Percentiles rank a stretch among this genome's conserved stretches.
phyloP scores from a whole-genome alignment of 2,797 vertebrate species.

The Pangasius krempfi region DNA sequence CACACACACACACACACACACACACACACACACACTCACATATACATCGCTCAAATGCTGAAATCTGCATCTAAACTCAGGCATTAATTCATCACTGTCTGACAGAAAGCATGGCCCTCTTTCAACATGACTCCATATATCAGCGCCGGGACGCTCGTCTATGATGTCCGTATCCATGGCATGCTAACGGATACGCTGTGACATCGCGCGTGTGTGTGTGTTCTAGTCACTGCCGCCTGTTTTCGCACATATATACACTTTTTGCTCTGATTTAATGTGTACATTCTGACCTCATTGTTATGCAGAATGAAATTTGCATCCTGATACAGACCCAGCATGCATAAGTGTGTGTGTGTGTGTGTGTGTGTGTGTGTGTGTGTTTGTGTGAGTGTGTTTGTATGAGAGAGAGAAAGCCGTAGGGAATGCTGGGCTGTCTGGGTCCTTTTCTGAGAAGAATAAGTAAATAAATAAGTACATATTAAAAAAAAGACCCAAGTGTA shows the following conservation, averaged over 20 bases:
- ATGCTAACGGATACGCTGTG: slow-evolving; percentile 29
- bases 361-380: background rate
- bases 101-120: slow-evolving; percentile 25
- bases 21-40: background rate
- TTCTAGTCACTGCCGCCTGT: too few species aligned
- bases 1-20: too few species aligned
- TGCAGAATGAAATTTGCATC: slow-evolving; percentile 63
- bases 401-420: slow-evolving; percentile 5
- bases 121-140: slow-evolving; percentile 33
- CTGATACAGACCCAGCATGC: slow-evolving; percentile 7
- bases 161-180: slow-evolving; percentile 22
- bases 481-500: slow-evolving; percentile 20
- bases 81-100: slow-evolving; percentile 51
- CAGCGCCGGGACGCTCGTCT: slow-evolving; percentile 15
- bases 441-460: slow-evolving; percentile 51
- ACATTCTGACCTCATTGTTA: slow-evolving; percentile 58
- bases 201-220: slow-evolving; percentile 1
- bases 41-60: slow-evolving; percentile 16
- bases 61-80: slow-evolving; percentile 24
- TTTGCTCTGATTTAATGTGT: slow-evolving; percentile 45
- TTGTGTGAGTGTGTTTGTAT: slow-evolving; percentile 3
- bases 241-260: slow-evolving; percentile 11
- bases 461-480: slow-evolving; percentile 46
- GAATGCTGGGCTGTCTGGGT: slow-evolving; percentile 49
- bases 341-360: background rate